Conservation (phyloP, 2,113 vertebrate genomes). For the Clarias gariepinus region DNA sequence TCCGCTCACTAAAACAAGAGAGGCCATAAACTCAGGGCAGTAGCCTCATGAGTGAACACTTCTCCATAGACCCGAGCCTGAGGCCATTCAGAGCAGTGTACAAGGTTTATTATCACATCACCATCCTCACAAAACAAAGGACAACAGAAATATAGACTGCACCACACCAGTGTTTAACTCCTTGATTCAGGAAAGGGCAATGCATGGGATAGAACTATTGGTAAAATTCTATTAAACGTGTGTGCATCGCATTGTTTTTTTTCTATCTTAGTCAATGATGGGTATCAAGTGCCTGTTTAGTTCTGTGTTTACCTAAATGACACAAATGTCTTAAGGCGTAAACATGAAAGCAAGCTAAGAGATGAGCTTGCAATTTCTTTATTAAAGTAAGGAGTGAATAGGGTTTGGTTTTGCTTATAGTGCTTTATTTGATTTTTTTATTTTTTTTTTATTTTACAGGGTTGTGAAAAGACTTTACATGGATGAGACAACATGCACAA, state of each 20-base stretch:
- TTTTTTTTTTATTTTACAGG: constrained; percentile 37
- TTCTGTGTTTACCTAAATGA: constrained; percentile 41
- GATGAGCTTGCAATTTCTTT: constrained; percentile 6
- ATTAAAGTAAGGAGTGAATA: constrained; percentile 31
- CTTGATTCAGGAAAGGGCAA: neutral
- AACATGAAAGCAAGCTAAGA: constrained; percentile 20
- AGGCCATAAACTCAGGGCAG: constrained; percentile 46
- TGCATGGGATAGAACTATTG: neutral
- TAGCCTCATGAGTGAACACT: constrained; percentile 22
- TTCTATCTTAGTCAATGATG: constrained; percentile 9
- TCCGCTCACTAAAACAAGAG: constrained; percentile 50
- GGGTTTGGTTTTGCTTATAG: constrained; percentile 35
- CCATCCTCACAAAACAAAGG: constrained; percentile 43
- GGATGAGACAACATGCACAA: constrained; percentile 54
- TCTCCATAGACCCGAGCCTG: constrained; percentile 33
- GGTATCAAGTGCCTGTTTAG: constrained; percentile 21
- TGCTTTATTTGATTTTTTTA: constrained; percentile 43
- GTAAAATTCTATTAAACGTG: constrained; percentile 19
- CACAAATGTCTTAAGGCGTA: constrained; percentile 27
- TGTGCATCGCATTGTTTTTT: neutral
- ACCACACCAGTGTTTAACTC: constrained; percentile 1
- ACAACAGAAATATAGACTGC: constrained; percentile 39
- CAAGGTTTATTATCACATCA: constrained; percentile 44
- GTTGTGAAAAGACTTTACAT: constrained; percentile 39
- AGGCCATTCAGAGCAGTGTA: constrained; percentile 41